Conservation (phyloP, 1,140 invertebrate genomes). For the Monomorium pharaonis region DNA sequence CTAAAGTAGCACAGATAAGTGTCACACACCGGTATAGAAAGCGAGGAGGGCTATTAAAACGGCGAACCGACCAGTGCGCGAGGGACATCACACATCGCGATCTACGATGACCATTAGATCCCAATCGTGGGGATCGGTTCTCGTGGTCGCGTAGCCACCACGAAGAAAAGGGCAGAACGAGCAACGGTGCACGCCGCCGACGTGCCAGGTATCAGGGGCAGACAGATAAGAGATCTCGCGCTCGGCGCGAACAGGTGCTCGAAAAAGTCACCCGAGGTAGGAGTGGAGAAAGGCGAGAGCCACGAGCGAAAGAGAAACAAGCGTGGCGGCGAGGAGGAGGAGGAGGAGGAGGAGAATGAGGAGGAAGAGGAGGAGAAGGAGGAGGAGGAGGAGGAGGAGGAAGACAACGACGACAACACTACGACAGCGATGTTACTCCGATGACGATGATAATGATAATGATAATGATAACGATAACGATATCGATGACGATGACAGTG, state of each 20-base stretch:
- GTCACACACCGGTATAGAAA: slow-evolving; percentile 73
- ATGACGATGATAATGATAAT: neutral
- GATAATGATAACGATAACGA: neutral
- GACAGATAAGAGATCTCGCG: slow-evolving; percentile 65
- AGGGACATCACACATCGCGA: slow-evolving; percentile 32
- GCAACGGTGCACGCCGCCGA: slow-evolving; percentile 39
- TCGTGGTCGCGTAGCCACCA: slow-evolving; percentile 23
- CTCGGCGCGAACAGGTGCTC: slow-evolving; percentile 68
- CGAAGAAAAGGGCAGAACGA: slow-evolving; percentile 54
- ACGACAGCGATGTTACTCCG: too few relatives aligned
- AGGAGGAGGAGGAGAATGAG: slow-evolving; percentile 28
- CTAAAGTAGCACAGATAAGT: slow-evolving; percentile 72
- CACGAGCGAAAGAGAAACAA: slow-evolving; percentile 60
- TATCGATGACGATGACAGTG: slow-evolving; percentile 1
- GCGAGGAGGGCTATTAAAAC: slow-evolving; percentile 64
- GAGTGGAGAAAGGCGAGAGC: slow-evolving; percentile 64
- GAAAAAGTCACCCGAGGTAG: slow-evolving; percentile 59
- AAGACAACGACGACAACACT: neutral
- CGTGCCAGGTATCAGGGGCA: slow-evolving; percentile 70
- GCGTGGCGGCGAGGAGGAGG: slow-evolving; percentile 50
- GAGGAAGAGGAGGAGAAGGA: neutral
- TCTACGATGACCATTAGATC: slow-evolving; percentile 33
- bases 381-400: neutral
- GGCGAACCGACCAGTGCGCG: slow-evolving; percentile 54
- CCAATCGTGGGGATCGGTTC: slow-evolving; percentile 21